A percentile compares a stretch with the other conserved stretches of the same genome.
phyloP scores from a whole-genome alignment of 2,797 vertebrate genomes.

The Astyanax mexicanus region DNA sequence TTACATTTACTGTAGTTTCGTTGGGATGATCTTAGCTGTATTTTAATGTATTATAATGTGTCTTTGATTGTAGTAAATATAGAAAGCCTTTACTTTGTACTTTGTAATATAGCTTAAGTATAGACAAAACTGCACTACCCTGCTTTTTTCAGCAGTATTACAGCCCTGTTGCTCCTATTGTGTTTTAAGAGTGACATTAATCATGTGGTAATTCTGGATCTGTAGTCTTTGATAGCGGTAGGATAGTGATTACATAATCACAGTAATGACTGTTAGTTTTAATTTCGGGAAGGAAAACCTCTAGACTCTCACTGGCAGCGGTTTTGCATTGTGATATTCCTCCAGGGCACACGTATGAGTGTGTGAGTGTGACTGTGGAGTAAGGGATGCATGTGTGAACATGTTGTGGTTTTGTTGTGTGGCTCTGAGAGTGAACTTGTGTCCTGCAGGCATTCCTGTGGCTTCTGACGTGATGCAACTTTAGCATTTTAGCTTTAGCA shows the following conservation, averaged over 20 bases:
- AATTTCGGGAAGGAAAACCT: conserved; percentile 16
- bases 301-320: background rate
- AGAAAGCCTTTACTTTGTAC: too few species aligned
- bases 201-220: background rate
- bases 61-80: too few species aligned
- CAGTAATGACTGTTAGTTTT: conserved; percentile 32
- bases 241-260: background rate
- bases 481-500: background rate
- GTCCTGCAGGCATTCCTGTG: conserved; percentile 51
- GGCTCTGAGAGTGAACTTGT: conserved; percentile 53
- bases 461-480: background rate
- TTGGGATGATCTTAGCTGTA: too few species aligned
- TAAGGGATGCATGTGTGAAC: conserved; percentile 49
- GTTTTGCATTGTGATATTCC: background rate
- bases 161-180: background rate
- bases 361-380: conserved; percentile 35
- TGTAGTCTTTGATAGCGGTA: background rate
- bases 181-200: background rate
- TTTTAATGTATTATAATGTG: too few species aligned
- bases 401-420: conserved; percentile 40
- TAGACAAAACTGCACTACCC: too few species aligned
- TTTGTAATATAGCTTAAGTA: too few species aligned
- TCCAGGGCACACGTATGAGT: conserved; percentile 19
- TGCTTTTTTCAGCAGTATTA: too few species aligned
- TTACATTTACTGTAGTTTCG: too few species aligned